These are phyloP conservation scores for Abscondita cerata DNA, from an alignment of 2,888 invertebrate genomes.

Conservation along the genomic window DNA sequence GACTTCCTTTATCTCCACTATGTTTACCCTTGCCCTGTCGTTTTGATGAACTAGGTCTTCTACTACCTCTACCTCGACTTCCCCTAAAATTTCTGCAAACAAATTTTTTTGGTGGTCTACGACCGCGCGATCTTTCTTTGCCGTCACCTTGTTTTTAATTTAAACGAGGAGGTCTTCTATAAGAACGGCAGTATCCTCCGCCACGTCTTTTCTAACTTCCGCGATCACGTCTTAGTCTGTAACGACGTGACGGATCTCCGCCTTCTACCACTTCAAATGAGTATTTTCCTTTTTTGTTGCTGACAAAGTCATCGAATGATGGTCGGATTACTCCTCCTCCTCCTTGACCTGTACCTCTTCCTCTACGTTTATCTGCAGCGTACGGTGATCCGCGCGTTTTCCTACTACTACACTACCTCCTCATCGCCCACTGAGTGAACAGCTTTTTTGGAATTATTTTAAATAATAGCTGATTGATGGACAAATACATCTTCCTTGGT, in stretches of 20 bases:
- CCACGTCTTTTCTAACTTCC: slow-evolving; percentile 47
- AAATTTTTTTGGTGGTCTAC: slow-evolving; percentile 66
- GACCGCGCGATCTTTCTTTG: slow-evolving; percentile 60
- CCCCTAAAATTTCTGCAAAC: slow-evolving; percentile 77
- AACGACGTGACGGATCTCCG: slow-evolving; percentile 59
- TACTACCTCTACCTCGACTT: slow-evolving; percentile 67
- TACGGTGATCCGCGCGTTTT: slow-evolving; percentile 96
- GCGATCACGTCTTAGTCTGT: slow-evolving; percentile 59
- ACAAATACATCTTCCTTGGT: too few species aligned
- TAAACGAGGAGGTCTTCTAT: slow-evolving; percentile 56
- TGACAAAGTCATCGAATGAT: slow-evolving; percentile 42
- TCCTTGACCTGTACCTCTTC: slow-evolving; percentile 62
- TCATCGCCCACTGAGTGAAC: slow-evolving; percentile 99
- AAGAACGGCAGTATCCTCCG: slow-evolving; percentile 58
- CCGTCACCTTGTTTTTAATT: slow-evolving; percentile 58
- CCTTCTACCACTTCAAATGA: slow-evolving; percentile 41
- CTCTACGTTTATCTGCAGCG: slow-evolving; percentile 86
- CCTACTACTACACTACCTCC: slow-evolving; percentile 98
- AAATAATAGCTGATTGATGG: slow-evolving; percentile 88
- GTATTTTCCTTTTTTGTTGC: slow-evolving; percentile 52
- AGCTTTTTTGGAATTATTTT: slow-evolving; percentile 98
- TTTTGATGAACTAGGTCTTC: slow-evolving; percentile 64
- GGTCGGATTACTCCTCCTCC: slow-evolving; percentile 62
- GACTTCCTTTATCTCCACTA: slow-evolving; percentile 56
- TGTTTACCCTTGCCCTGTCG: slow-evolving; percentile 57